Percentiles rank a stretch among this genome's conserved stretches.
Evolutionary conservation across 2,797 vertebrate genomes (phyloP).

Genomic region (Epinephelus malabaricus): DNA sequence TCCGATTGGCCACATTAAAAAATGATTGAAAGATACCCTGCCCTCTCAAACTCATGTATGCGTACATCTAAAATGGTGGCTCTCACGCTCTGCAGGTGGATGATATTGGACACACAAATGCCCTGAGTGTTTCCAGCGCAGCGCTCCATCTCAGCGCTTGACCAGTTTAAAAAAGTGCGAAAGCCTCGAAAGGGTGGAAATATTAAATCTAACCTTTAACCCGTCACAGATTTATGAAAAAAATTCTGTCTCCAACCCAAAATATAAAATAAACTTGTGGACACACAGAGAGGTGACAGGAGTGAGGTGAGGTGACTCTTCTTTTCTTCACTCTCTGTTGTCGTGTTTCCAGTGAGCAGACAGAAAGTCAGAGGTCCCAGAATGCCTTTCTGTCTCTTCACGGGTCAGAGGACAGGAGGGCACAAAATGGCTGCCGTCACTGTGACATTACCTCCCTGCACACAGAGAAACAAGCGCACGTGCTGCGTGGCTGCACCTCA

Average conservation of each 20-base stretch:
- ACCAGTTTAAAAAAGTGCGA: no score
- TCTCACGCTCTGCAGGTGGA: no score
- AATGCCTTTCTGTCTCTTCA: constrained; percentile 46
- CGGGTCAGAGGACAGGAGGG: constrained; percentile 43
- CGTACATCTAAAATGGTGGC: no score
- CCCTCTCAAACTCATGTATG: no score
- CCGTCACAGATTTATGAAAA: neutral
- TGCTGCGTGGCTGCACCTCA: neutral
- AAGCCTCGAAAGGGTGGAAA: no score
- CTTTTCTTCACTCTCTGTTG: neutral
- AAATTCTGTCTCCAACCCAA: no score
- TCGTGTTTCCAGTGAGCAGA: constrained; percentile 44
- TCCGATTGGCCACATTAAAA: no score
- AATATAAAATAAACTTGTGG: neutral
- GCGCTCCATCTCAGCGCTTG: no score
- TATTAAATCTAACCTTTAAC: neutral
- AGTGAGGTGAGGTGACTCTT: neutral
- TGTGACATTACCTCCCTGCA: neutral
- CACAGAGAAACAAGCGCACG: neutral
- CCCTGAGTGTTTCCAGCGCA: no score
- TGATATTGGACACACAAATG: no score
- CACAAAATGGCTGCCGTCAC: constrained; percentile 10
- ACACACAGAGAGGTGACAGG: neutral
- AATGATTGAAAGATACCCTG: no score
- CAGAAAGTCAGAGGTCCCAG: constrained; percentile 37